Evolutionary conservation across 2,113 vertebrate species (phyloP), one percentile per base, ranked within the genome.

Genomic region (Syrrhaptes paradoxus): DNA sequence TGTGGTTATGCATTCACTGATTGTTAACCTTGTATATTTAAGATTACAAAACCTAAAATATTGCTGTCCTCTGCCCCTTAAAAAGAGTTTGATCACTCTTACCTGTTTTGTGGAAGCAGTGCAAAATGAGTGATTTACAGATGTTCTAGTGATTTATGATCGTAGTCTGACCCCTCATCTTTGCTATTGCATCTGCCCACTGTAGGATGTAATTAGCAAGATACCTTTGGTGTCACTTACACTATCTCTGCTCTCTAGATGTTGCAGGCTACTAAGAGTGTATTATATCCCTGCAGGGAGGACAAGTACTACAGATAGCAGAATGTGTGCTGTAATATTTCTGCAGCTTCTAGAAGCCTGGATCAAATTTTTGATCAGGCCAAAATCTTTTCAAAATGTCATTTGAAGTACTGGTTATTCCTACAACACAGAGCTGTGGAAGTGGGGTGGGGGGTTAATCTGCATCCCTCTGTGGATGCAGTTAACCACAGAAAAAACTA

Each of bases 371-470:
- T 24, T 79, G n/a, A 29, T 16, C 19, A 31, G 70, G 61, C 41
- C 18, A 16, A 34, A 68, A 57, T 24, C 20, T 67, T 49, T 36
- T 5, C 17, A 4, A 46, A 87, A 20, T 10, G 4, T 15, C 16
- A 7, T 19, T 93, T 59, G 55, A 73, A 62, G 57, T 17, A 7
- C 0, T 9, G 70, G 26, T 66, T 25, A 10, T 38, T 36, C 66
- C 76, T 75, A 22, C 58, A 17, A 12, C 45, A 21, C 70, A n/a
- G 78, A 29, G 28, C 72, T 74, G 52, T 26, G n/a, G 17, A 21
- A 51, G 19, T 0, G 4, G 25, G 16, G 3, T 15, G 1, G 8
- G 3, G 22, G 1, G 9, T 46, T 61, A 28, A 73, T 25, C 49
- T 61, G 28, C 34, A 46, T 76, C 67, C 29, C 32, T 46, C 52